A percentile compares a stretch with the other conserved stretches of the same genome.
These are phyloP conservation scores for Benthosema pterotum DNA, from an alignment of 2,797 vertebrate genomes.

Conservation along the genomic window DNA sequence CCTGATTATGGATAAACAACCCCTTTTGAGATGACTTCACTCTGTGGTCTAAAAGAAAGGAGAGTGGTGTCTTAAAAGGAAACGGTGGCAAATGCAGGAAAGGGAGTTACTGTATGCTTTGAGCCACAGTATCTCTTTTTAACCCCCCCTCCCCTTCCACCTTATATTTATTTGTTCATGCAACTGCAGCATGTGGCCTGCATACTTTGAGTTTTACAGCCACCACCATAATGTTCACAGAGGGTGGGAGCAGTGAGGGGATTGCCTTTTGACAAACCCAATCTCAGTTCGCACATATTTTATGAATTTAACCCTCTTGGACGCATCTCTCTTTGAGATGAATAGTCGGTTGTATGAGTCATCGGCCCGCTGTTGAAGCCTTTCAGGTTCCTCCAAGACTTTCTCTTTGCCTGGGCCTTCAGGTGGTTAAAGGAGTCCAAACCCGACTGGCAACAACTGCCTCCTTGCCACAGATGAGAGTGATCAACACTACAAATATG, in stretches of 20 bases:
- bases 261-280: background rate
- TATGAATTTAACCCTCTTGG: conserved; percentile 2
- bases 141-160: background rate
- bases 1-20: conserved; percentile 22
- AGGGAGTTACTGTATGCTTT: background rate
- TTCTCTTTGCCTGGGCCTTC: background rate
- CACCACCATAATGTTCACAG: background rate
- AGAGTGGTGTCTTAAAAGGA: conserved; percentile 20
- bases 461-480: conserved; percentile 23
- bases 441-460: conserved; percentile 3
- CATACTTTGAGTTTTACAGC: background rate
- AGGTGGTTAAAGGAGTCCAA: background rate
- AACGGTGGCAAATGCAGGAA: background rate
- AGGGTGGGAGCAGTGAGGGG: background rate
- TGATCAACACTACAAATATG: conserved; percentile 14
- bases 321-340: conserved; percentile 10
- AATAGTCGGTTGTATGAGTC: conserved; percentile 1
- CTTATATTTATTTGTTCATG: background rate
- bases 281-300: conserved; percentile 1
- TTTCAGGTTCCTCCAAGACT: conserved; percentile 4
- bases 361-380: background rate
- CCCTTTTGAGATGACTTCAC: conserved; percentile 36
- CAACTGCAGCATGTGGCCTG: background rate
- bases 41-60: conserved; percentile 25
- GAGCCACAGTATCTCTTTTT: background rate